Conservation (phyloP, 1,140 invertebrate species). For the Idris sp. region DNA sequence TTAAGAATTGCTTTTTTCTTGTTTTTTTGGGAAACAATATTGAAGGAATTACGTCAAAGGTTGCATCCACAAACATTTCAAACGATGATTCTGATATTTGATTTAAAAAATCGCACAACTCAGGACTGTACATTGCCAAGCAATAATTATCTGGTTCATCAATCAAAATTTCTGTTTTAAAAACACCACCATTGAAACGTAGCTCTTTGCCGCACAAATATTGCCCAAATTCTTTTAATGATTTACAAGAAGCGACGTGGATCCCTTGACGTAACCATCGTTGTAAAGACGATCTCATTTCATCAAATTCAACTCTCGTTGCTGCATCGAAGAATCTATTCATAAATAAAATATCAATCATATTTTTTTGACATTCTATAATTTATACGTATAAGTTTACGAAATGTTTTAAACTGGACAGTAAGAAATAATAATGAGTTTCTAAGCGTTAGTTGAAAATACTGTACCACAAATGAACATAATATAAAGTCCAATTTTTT, state of each 20-base stretch:
- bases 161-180: neutral
- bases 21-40: conserved; percentile 3
- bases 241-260: neutral
- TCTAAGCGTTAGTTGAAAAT: too few relatives aligned
- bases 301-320: neutral
- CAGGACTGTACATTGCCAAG: neutral
- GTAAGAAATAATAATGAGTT: too few relatives aligned
- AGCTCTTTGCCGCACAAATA: neutral
- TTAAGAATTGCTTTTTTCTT: conserved; percentile 10
- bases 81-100: conserved; percentile 1
- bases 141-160: neutral
- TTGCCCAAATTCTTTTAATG: neutral
- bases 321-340: neutral
- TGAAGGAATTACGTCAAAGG: conserved; percentile 4
- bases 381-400: too few relatives aligned
- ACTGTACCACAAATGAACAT: too few relatives aligned
- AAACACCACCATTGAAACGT: neutral
- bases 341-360: neutral
- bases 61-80: conserved; percentile 1
- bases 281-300: conserved; percentile 2
- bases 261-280: conserved; percentile 6
- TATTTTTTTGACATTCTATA: too few relatives aligned
- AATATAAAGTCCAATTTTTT: too few relatives aligned
- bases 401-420: too few relatives aligned
- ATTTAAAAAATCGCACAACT: too few relatives aligned